Percentiles rank a stretch among this genome's conserved stretches.
These are phyloP conservation scores for Pteria penguin DNA, from an alignment of 2,888 invertebrate species.

Conservation along the genomic window DNA sequence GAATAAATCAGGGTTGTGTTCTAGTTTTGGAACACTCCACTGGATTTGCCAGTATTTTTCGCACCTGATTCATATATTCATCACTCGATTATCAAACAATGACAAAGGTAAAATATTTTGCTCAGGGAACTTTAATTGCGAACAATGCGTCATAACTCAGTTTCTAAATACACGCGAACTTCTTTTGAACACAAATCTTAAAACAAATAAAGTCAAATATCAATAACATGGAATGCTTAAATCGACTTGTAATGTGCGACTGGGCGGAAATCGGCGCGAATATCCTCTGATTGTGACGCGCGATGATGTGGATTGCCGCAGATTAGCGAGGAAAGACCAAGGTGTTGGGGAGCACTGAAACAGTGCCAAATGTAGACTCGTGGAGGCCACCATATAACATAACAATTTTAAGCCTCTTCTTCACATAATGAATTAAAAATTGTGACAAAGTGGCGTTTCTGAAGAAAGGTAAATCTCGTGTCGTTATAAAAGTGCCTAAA, in stretches of 20 bases:
- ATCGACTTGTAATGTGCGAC: neutral
- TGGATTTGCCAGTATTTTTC: too few relatives aligned
- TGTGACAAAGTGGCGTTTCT: constrained; percentile 49
- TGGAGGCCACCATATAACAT: constrained; percentile 24
- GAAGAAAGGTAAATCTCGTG: constrained; percentile 43
- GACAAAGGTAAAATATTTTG: too few relatives aligned
- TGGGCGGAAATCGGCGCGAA: neutral
- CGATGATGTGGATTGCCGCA: neutral
- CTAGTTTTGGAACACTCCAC: too few relatives aligned
- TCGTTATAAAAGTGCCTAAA: constrained; percentile 45
- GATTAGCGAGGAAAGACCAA: neutral
- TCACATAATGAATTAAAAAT: constrained; percentile 46
- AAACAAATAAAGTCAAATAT: neutral
- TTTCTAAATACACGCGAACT: neutral
- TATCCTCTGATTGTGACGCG: neutral
- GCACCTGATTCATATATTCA: too few relatives aligned
- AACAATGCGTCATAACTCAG: neutral
- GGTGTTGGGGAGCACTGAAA: neutral
- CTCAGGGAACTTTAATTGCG: too few relatives aligned
- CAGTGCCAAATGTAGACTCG: constrained; percentile 18
- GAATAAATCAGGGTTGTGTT: too few relatives aligned
- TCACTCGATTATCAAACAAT: too few relatives aligned
- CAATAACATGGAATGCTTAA: neutral
- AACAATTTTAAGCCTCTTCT: constrained; percentile 44
- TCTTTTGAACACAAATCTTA: neutral